These are phyloP conservation scores for Anhinga anhinga DNA, from an alignment of 2,113 vertebrate species.

Conservation along the genomic window DNA sequence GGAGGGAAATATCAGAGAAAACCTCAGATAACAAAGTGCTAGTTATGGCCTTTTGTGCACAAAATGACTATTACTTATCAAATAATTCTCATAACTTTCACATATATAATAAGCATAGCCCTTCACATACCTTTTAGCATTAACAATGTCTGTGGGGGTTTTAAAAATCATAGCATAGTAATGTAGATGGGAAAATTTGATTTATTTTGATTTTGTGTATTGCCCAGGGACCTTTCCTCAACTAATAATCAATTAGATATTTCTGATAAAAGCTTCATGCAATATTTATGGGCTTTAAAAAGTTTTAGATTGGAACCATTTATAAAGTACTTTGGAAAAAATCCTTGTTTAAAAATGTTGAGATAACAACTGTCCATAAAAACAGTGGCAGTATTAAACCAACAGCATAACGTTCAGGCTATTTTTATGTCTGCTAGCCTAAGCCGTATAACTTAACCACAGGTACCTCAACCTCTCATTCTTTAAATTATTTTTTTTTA, in stretches of 20 bases:
- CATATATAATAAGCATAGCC: not conserved
- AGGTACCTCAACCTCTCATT: not conserved
- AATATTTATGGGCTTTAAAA: not conserved
- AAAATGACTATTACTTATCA: not conserved
- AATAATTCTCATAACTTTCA: not conserved
- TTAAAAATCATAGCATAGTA: not conserved
- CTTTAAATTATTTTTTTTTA: not conserved
- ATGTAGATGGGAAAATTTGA: not conserved
- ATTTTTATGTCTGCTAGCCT: not conserved
- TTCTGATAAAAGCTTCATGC: not conserved
- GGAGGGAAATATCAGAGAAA: not conserved
- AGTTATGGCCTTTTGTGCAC: not conserved
- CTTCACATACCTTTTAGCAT: not conserved
- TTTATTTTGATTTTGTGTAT: constrained; percentile 7
- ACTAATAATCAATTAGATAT: not conserved
- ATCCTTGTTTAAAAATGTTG: constrained; percentile 10
- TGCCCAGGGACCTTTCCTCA: not conserved
- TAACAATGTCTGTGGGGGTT: not conserved
- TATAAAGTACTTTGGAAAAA: constrained; percentile 18
- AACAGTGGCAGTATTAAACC: constrained; percentile 29
- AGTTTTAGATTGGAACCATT: not conserved
- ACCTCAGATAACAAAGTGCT: not conserved
- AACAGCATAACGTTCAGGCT: not conserved
- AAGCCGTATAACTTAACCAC: constrained; percentile 53
- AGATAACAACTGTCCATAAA: not conserved